Percentiles rank a stretch among this genome's conserved stretches.
Evolutionary conservation across 1,140 invertebrate species (phyloP).

Genomic region (Caerostris darwini): DNA sequence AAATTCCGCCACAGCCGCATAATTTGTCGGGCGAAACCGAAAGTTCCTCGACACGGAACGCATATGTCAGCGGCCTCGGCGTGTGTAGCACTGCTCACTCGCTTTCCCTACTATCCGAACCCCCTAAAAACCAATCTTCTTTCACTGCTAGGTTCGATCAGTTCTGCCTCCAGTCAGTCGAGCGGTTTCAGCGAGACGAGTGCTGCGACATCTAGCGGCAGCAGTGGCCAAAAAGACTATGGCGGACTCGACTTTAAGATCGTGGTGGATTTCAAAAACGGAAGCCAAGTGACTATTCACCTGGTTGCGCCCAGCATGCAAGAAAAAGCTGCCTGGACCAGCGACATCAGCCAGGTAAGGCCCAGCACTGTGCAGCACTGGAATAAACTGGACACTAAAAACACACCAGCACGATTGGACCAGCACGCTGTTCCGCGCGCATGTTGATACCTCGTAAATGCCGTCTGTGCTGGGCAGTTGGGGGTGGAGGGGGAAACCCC

Average conservation of each 20-base stretch:
- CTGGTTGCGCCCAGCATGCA: constrained; percentile 90
- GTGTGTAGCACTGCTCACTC: background rate
- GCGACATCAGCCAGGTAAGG: constrained; percentile 90
- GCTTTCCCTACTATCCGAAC: background rate
- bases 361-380: too few relatives aligned
- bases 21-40: background rate
- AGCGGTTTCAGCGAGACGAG: constrained; percentile 83
- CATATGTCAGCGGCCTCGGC: constrained; percentile 24
- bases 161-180: constrained; percentile 85
- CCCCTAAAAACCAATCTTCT: constrained; percentile 52
- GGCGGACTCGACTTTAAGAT: constrained; percentile 95
- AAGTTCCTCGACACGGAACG: background rate
- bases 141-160: constrained; percentile 82
- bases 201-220: constrained; percentile 80
- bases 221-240: constrained; percentile 82
- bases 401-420: background rate
- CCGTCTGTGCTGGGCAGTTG: background rate
- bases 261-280: constrained; percentile 87
- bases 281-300: constrained; percentile 85
- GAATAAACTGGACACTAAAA: background rate
- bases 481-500: constrained; percentile 11
- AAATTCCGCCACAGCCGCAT: too few relatives aligned
- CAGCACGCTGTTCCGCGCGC: constrained; percentile 16
- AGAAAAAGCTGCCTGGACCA: constrained; percentile 97
- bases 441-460: constrained; percentile 36